A percentile compares a stretch with the other conserved stretches of the same genome.
phyloP scores from a whole-genome alignment of 2,797 vertebrate genomes.

The Phalanger gymnotis region DNA sequence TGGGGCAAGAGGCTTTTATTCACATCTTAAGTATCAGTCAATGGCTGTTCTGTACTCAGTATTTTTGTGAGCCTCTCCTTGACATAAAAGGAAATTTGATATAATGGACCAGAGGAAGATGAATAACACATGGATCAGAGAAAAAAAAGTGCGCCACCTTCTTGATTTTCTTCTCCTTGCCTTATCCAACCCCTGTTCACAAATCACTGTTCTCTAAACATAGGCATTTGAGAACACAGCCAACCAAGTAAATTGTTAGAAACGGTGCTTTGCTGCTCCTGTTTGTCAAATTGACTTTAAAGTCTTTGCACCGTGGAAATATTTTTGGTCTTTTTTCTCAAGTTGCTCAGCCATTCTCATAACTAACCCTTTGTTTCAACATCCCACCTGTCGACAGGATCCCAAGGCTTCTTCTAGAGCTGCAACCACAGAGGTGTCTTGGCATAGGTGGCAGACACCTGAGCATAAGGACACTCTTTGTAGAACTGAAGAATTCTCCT shows the following conservation, averaged over 20 bases:
- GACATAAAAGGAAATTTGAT: background rate
- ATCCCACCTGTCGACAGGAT: background rate
- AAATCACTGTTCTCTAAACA: background rate
- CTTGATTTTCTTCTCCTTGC: background rate
- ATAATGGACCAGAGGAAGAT: background rate
- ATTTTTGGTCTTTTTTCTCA: background rate
- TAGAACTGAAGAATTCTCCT: background rate
- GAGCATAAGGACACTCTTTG: background rate
- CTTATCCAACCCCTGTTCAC: background rate
- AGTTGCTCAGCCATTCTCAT: background rate
- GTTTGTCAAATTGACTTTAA: background rate
- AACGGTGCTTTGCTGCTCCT: background rate
- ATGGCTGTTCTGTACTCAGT: background rate
- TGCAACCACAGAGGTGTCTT: background rate
- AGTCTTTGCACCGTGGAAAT: background rate
- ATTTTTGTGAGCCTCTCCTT: background rate
- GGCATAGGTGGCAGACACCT: background rate
- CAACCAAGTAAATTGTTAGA: background rate
- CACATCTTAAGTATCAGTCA: background rate
- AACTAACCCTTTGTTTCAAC: background rate
- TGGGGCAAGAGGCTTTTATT: background rate
- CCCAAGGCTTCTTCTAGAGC: background rate
- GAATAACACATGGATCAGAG: background rate
- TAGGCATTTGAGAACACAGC: background rate
- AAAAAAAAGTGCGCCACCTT: background rate